Base-by-base conservation (phyloP, 2,888 invertebrate species). In the Nymphalis c-album region DNA sequence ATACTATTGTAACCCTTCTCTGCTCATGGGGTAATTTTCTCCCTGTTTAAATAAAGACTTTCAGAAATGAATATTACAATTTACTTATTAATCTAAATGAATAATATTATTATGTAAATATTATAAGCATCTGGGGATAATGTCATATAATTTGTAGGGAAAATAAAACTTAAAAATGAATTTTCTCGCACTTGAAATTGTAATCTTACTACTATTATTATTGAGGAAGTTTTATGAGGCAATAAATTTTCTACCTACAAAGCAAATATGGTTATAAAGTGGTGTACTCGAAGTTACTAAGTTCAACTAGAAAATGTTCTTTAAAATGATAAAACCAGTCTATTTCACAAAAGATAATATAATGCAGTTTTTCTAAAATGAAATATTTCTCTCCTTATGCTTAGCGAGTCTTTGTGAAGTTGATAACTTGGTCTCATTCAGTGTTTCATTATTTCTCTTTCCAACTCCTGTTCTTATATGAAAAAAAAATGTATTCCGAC, bases 211-310 rank as follows among this genome's bases (percentile, higher is more conserved):
- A 47, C 47, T 26, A 60, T 59, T 68, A 55, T 63, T 55, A 67
- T 59, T 60, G 60, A 48, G 22, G 63, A 68, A 68, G 67, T 68
- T 68, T 63, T 68, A 60, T 63, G 67, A 63, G 67, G 51, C 55
- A 47, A 60, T 68, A 68, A 68, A 57, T 60, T 63, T 58, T 60
- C 63, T 35, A 35, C 31, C 16, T 50, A 63, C 63, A 48, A 60
- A 63, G 63, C 58, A 40, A 63, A 63, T 51, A 67, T 63, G 60
- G 47, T 47, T 55, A 35, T 63, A 51, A 51, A 63, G 47, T 26
- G 60, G 46, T 47, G 7, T 40, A 10, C 10, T 57, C 18, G n/a
- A 40, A 57, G 18, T 57, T 18, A 57, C 40, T 57, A 35, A 35
- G 57, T 57, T 57, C 18, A 5, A 55, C 35, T 26, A 40, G 8